phyloP scores from a whole-genome alignment of 2,797 vertebrate genomes.

The Okamejei kenojei region DNA sequence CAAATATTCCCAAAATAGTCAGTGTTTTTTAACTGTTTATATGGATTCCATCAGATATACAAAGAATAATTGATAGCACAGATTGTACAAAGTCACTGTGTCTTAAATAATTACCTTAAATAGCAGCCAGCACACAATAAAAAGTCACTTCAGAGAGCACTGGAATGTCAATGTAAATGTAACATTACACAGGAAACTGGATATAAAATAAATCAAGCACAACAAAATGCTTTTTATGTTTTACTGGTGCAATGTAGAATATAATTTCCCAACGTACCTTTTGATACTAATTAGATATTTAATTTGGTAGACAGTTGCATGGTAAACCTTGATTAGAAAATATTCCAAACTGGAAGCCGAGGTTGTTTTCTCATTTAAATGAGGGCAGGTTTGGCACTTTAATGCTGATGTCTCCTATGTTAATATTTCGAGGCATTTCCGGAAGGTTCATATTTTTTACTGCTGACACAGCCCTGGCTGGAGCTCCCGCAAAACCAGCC shows the following conservation, averaged over 20 bases:
- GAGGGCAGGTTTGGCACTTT: conserved; percentile 99
- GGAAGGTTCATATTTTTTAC: conserved; percentile 99
- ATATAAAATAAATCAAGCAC: conserved; percentile 41
- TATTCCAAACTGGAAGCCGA: conserved; percentile 62
- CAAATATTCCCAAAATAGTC: conserved; percentile 26
- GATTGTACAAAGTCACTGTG: conserved; percentile 50
- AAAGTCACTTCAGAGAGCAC: conserved; percentile 59
- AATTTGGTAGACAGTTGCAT: conserved; percentile 80
- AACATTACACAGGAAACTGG: conserved; percentile 76
- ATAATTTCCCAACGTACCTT: conserved; percentile 45
- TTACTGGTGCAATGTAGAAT: background rate
- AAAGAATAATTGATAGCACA: conserved; percentile 49
- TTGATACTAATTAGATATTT: conserved; percentile 54
- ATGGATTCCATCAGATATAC: conserved; percentile 27
- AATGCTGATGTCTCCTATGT: conserved; percentile 99
- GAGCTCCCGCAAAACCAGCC: conserved; percentile 97
- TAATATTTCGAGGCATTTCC: conserved; percentile 99
- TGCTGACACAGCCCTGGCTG: conserved; percentile 93
- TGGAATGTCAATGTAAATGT: conserved; percentile 77
- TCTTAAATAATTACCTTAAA: conserved; percentile 59
- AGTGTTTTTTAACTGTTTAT: conserved; percentile 6
- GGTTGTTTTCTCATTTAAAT: conserved; percentile 81
- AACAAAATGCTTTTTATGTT: background rate
- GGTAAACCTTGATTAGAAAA: conserved; percentile 63
- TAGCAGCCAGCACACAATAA: conserved; percentile 60